Evolutionary conservation across 1,140 invertebrate genomes (phyloP), one percentile per base, ranked within the genome.

Genomic region (Drosophila grimshawi): DNA sequence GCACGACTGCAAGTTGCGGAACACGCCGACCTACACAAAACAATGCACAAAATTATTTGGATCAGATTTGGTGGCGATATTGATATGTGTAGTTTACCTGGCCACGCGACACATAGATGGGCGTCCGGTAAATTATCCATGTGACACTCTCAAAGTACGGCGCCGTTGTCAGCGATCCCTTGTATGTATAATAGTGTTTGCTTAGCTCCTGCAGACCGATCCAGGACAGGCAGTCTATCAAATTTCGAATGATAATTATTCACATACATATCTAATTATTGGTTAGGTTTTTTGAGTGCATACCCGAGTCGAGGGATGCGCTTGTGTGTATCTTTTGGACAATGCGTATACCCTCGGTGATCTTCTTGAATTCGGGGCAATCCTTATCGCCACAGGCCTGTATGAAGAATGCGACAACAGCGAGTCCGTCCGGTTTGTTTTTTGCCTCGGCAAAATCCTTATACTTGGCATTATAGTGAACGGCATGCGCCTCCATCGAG

Each of bases 401-500:
- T 37, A 97, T 93, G 10, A 97, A 94, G 77, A 97, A 96, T 0
- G 95, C 96, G 2, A 97, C 93, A 0, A 97, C 95, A 4, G 96
- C 95, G 41, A 97, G 79, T 4, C 97, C 97, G 86, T 97, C 97
- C 3, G 94, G 94, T 67, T 96, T 94, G 8, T 94, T 94, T 0
- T 94, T 93, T 4, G 96, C 96, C 48, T 95, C 95, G 32, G 94
- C 93, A 66, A 96, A 93, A 3, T 93, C 94, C 4, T 93, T 92
- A 80, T 97, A 97, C 88, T 95, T 96, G 72, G 94, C 94, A 69
- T 97, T 97, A 90, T 95, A 97, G 90, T 97, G 96, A 0, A 97
- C 96, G 19, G 96, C 94, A 80, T 97, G 97, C 10, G 96, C 94
- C 93, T 97, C 95, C 92, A 96, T 96, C 10, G 95, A 95, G 79